Evolutionary conservation across 2,888 invertebrate species (phyloP).

Genomic region (Magallana nippona): DNA sequence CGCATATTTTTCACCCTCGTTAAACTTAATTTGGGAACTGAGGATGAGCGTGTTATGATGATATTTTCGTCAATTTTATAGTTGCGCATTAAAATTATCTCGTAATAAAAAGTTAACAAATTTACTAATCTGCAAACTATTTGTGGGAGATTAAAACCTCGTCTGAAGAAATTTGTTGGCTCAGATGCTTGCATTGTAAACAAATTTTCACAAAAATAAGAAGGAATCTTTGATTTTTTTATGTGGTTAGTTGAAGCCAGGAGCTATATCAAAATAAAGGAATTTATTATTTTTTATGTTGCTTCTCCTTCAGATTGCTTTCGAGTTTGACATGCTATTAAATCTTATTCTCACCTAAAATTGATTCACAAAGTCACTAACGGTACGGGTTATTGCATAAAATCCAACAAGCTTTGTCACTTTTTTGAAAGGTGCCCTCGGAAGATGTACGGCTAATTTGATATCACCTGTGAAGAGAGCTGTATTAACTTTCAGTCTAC

Average conservation of each 20-base stretch:
- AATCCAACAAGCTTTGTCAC: background rate
- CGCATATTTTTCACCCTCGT: too few relatives aligned
- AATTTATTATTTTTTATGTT: background rate
- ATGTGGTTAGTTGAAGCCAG: background rate
- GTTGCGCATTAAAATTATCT: too few relatives aligned
- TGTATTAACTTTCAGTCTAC: slow-evolving; percentile 3
- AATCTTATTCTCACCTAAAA: background rate
- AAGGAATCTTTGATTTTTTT: background rate
- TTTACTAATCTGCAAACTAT: too few relatives aligned
- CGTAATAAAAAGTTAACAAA: too few relatives aligned
- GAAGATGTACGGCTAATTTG: slow-evolving; percentile 19
- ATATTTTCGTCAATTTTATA: too few relatives aligned
- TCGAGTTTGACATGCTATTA: slow-evolving; percentile 8
- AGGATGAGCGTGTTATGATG: too few relatives aligned
- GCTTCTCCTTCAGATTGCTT: background rate
- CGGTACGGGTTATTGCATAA: background rate
- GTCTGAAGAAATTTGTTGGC: background rate
- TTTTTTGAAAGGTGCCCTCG: background rate
- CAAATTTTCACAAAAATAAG: background rate
- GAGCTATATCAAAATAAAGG: background rate
- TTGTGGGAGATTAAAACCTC: too few relatives aligned
- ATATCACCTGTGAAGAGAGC: slow-evolving; percentile 32
- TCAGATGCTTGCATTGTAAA: background rate
- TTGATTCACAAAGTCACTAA: background rate
- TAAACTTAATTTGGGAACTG: too few relatives aligned